phyloP scores from a whole-genome alignment of 2,888 invertebrate genomes.

The Melangyna quadrimaculata region DNA sequence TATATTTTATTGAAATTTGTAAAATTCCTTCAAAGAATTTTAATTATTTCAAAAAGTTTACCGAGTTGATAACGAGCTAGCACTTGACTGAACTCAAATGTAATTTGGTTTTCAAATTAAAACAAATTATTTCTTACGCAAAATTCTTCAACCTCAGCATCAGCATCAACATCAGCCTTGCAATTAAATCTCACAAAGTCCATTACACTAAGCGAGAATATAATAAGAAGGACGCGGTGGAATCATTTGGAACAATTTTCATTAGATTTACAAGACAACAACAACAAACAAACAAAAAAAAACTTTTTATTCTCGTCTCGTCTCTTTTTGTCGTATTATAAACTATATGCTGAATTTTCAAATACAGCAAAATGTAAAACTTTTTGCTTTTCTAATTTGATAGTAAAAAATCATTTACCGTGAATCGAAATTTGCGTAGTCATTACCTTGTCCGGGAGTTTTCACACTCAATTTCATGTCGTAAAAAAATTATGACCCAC shows the following conservation, averaged over 20 bases:
- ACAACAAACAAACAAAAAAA: neutral
- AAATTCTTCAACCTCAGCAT: constrained; percentile 13
- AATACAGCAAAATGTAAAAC: constrained; percentile 20
- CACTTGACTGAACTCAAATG: constrained; percentile 8
- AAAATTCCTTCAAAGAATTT: constrained; percentile 1
- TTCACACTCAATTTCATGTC: constrained; percentile 70
- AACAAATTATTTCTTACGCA: neutral
- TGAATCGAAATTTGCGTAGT: constrained; percentile 67
- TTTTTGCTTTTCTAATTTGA: constrained; percentile 63
- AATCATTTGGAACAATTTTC: constrained; percentile 52
- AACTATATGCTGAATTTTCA: neutral
- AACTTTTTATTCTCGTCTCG: neutral
- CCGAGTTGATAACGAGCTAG: constrained; percentile 15
- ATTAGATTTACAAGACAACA: neutral
- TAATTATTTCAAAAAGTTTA: constrained; percentile 24
- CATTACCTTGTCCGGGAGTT: constrained; percentile 69
- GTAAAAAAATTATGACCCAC: constrained; percentile 62
- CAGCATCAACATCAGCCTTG: constrained; percentile 13
- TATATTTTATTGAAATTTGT: constrained; percentile 8
- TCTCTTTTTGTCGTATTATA: neutral
- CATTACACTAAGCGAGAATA: constrained; percentile 67
- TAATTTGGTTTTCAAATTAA: constrained; percentile 39
- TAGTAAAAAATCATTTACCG: constrained; percentile 71
- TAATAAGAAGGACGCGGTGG: constrained; percentile 63
- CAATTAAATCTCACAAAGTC: constrained; percentile 66